phyloP scores from a whole-genome alignment of 2,113 vertebrate species.

The Cynocephalus volans region DNA sequence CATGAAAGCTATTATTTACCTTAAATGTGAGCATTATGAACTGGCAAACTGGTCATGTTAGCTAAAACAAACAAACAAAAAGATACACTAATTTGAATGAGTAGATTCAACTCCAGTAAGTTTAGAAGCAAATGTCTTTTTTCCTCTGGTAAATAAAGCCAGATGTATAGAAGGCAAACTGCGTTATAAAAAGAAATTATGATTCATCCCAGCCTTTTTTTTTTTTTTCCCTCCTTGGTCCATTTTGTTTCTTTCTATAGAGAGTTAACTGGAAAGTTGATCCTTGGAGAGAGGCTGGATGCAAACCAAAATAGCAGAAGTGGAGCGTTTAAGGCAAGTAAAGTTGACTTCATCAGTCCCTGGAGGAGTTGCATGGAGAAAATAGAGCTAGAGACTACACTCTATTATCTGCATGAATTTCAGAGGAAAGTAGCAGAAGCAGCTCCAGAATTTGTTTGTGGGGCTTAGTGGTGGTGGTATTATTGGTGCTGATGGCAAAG shows the following conservation, averaged over 20 bases:
- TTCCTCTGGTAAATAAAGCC: conserved; percentile 31
- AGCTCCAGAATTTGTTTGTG: not conserved
- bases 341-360: not conserved
- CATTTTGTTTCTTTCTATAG: conserved; percentile 52
- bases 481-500: not conserved
- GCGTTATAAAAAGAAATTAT: not conserved
- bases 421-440: not conserved
- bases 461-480: not conserved
- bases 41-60: not conserved
- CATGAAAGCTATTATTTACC: conserved; percentile 48
- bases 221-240: not conserved
- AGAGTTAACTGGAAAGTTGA: conserved; percentile 56
- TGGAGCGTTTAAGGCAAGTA: conserved; percentile 8
- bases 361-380: conserved; percentile 14
- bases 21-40: conserved; percentile 7
- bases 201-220: not conserved
- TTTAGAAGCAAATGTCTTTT: conserved; percentile 8
- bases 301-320: conserved; percentile 57
- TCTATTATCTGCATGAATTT: conserved; percentile 44
- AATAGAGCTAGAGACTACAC: conserved; percentile 14
- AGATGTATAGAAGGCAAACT: conserved; percentile 23
- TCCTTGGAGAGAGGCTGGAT: conserved; percentile 45
- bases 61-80: conserved; percentile 11
- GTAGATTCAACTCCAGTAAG: not conserved
- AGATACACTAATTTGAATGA: not conserved